Base-by-base conservation (phyloP, 2,888 invertebrate species). In the Metopia argyrocephala region DNA sequence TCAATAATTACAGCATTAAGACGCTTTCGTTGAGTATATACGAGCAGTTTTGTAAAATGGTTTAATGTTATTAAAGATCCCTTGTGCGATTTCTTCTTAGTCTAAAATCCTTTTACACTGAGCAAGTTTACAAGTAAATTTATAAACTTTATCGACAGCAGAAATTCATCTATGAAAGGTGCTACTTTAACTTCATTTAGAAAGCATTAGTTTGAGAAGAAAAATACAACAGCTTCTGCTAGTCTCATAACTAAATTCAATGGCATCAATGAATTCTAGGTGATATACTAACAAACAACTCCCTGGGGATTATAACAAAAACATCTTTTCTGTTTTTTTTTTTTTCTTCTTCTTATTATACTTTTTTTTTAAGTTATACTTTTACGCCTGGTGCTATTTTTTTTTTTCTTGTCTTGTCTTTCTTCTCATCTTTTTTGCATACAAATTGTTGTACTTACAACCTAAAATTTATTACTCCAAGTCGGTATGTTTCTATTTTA, bases 391-490 rank as follows among this genome's bases (percentile, higher is more conserved):
- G n/a, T n/a, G n/a, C n/a, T n/a, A n/a, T n/a, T n/a, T n/a, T n/a
- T n/a, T 45, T 25, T 69, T 73, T 57, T 1, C 68, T 25, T 9
- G 18, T 69, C 12, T 56, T 28, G 52, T 59, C 59, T 50, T 70
- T 56, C 31, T 62, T 48, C 18, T 27, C 38, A 70, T 54, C 46
- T 12, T 70, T 71, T 71, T 84, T 85, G 84, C 87, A 86, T 88
- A 89, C 88, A 89, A 89, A 89, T 89, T 88, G 89, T 88, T 88
- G 87, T 87, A 88, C 86, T 88, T 89, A 87, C 86, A 86, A 86
- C 50, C 84, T 81, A 82, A 85, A 87, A 88, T 88, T 88, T 88
- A 88, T 88, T 87, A 84, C 86, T 85, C 82, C 75, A 82, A 85
- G 82, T 85, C 84, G 84, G 79, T 75, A 65, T 65, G 57, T 46